Conservation (phyloP, 2,113 vertebrate species). For the Smithornis capensis region DNA sequence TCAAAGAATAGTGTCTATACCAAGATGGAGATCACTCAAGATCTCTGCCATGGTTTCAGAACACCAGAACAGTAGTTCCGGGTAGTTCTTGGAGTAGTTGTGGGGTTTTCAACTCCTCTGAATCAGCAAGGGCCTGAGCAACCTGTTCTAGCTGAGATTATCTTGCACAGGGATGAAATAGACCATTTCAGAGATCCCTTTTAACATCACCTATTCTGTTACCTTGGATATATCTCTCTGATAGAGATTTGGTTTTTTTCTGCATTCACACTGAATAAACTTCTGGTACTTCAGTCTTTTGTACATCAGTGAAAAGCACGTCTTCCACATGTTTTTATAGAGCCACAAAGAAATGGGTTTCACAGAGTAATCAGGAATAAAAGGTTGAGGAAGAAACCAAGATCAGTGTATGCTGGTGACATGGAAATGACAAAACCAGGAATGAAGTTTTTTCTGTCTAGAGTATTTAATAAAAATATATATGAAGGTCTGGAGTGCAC, state of each 20-base stretch:
- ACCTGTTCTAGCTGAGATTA: background rate
- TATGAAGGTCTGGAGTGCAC: background rate
- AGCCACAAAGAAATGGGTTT: background rate
- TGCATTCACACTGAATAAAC: background rate
- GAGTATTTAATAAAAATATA: background rate
- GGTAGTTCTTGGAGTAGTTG: background rate
- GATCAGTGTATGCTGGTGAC: background rate
- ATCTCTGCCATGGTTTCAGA: background rate
- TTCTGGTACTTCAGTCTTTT: background rate
- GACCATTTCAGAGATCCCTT: background rate
- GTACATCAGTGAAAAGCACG: background rate
- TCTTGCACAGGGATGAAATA: background rate
- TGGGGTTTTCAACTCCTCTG: background rate
- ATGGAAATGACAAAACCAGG: background rate
- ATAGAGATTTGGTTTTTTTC: background rate
- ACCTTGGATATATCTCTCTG: background rate
- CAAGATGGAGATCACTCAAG: background rate
- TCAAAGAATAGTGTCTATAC: background rate
- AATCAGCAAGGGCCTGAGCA: background rate
- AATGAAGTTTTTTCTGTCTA: background rate
- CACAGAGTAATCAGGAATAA: background rate
- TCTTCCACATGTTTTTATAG: background rate
- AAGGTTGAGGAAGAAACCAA: background rate
- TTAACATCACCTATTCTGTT: background rate
- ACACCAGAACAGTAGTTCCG: background rate